Percentiles rank a stretch among this genome's conserved stretches.
These are phyloP conservation scores for Cricetomys ansorgei DNA, from an alignment of 2,113 vertebrate genomes.

Conservation along the genomic window DNA sequence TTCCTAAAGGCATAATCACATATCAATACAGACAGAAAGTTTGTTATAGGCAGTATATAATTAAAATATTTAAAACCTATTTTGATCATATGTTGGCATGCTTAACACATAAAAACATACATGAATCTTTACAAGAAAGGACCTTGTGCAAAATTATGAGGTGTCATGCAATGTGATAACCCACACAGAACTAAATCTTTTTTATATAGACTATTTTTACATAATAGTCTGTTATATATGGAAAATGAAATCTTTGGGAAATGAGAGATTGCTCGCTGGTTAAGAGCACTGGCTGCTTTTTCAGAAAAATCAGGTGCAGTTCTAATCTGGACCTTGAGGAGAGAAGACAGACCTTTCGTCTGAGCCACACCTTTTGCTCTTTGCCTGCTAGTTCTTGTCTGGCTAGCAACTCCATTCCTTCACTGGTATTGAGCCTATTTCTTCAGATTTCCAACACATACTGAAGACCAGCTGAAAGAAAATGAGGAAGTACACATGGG, in stretches of 20 bases:
- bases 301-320: background rate
- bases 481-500: too few species aligned
- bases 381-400: too few species aligned
- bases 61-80: background rate
- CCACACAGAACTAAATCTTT: background rate
- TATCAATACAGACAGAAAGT: background rate
- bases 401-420: too few species aligned
- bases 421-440: too few species aligned
- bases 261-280: background rate
- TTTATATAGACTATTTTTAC: background rate
- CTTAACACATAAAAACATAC: background rate
- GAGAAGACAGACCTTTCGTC: too few species aligned
- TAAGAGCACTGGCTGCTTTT: background rate
- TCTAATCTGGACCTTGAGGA: too few species aligned
- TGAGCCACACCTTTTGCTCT: too few species aligned
- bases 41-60: background rate
- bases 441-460: too few species aligned
- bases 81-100: background rate
- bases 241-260: background rate
- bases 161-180: background rate
- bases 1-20: background rate
- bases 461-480: too few species aligned
- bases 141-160: background rate
- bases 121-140: background rate
- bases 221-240: too few species aligned